Percentiles rank a stretch among this genome's conserved stretches.
Evolutionary conservation across 2,888 invertebrate genomes (phyloP).

Genomic region (Podabrus alpinus): DNA sequence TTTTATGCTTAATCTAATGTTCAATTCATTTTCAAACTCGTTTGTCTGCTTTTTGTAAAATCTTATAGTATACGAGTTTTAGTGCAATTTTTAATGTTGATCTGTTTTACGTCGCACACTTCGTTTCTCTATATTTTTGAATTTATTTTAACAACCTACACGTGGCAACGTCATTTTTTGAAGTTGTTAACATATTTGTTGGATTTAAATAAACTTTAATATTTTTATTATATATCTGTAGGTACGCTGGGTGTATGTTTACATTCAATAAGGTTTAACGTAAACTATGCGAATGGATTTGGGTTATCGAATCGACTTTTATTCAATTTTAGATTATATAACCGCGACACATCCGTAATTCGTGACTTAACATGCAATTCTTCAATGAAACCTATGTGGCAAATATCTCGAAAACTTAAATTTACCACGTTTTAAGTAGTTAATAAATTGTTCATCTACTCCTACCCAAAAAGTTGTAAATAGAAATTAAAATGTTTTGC

Average conservation of each 20-base stretch:
- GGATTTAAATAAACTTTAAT: neutral
- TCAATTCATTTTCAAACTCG: neutral
- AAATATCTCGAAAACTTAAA: neutral
- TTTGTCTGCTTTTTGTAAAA: neutral
- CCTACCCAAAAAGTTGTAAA: neutral
- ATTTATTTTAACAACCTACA: conserved; percentile 25
- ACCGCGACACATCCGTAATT: too few species aligned
- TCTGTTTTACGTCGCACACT: conserved; percentile 30
- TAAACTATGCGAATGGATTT: too few species aligned
- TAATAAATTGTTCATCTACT: neutral
- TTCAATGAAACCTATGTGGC: neutral
- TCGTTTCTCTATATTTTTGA: conserved; percentile 30
- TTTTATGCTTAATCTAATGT: neutral
- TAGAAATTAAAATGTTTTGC: neutral
- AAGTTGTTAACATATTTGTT: neutral
- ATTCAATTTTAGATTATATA: too few species aligned
- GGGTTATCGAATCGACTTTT: too few species aligned
- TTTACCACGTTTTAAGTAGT: neutral
- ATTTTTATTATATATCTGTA: neutral
- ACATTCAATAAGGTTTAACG: neutral
- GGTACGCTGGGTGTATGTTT: neutral
- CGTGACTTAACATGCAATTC: too few species aligned
- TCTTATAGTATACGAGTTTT: neutral
- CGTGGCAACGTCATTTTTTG: conserved; percentile 5
- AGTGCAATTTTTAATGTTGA: neutral